These are phyloP conservation scores for Branchinecta sandiegonensis DNA, from an alignment of 2,888 invertebrate genomes.

Conservation along the genomic window DNA sequence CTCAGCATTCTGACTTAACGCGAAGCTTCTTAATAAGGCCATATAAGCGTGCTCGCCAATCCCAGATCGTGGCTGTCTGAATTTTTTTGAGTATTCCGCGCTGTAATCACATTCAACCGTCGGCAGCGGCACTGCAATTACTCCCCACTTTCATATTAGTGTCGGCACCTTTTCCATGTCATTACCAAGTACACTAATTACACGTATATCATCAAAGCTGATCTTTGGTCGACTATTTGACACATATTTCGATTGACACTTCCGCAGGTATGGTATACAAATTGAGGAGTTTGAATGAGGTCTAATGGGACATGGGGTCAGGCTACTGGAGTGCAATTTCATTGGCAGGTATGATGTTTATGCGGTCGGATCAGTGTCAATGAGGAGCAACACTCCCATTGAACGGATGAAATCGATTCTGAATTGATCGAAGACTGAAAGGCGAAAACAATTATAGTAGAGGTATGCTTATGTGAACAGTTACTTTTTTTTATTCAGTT, in stretches of 20 bases:
- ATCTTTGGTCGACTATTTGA: constrained; percentile 13
- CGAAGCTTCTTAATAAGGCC: constrained; percentile 15
- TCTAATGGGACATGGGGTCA: constrained; percentile 13
- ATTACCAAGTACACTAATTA: not conserved
- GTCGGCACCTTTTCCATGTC: constrained; percentile 10
- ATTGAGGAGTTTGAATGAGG: not conserved
- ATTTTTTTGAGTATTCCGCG: not conserved
- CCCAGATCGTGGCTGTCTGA: not conserved
- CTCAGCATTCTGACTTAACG: not conserved
- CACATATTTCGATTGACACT: not conserved
- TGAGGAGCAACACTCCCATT: too few species aligned
- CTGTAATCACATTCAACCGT: not conserved
- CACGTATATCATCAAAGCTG: not conserved
- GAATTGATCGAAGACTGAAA: too few species aligned
- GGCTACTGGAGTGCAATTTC: not conserved
- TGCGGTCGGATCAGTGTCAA: too few species aligned
- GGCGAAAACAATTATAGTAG: too few species aligned
- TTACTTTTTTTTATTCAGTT: too few species aligned
- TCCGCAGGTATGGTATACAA: not conserved
- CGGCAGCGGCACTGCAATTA: not conserved
- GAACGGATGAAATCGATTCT: too few species aligned
- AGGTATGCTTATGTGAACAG: too few species aligned
- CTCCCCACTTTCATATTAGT: constrained; percentile 2
- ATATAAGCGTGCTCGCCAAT: constrained; percentile 10
- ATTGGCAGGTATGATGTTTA: too few species aligned